These are phyloP conservation scores for Scolopax bukidnonensis DNA, from an alignment of 2,797 vertebrate genomes.

Conservation along the genomic window DNA sequence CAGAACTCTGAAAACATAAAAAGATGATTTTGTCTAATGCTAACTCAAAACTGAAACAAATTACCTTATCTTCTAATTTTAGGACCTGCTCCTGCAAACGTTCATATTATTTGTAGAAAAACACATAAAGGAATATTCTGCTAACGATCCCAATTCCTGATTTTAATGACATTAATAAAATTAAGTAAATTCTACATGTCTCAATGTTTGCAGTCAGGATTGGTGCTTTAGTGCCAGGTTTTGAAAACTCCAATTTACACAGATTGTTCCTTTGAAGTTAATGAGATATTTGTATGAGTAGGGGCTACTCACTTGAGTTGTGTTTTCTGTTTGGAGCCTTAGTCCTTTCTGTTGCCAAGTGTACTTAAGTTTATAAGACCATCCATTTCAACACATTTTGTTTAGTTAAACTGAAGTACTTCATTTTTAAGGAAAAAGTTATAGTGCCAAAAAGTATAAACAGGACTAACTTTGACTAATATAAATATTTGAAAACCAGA, in stretches of 20 bases:
- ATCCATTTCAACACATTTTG: constrained; percentile 81
- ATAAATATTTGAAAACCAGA: constrained; percentile 84
- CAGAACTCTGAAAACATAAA: background rate
- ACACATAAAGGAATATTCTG: background rate
- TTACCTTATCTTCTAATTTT: background rate
- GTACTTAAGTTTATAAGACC: constrained; percentile 78
- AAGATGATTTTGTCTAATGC: background rate
- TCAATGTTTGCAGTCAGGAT: constrained; percentile 31
- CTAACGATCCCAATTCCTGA: background rate
- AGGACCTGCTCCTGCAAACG: background rate
- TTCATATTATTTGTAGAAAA: background rate
- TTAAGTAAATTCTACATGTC: constrained; percentile 22
- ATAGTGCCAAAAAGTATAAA: constrained; percentile 83
- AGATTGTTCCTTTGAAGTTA: constrained; percentile 64
- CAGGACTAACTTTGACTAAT: constrained; percentile 79
- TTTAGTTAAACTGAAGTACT: constrained; percentile 82
- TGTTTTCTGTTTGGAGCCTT: constrained; percentile 40
- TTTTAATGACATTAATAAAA: constrained; percentile 51
- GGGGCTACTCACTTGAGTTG: constrained; percentile 41
- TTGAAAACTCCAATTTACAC: constrained; percentile 41
- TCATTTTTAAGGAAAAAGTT: constrained; percentile 80
- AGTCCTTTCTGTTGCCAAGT: constrained; percentile 70
- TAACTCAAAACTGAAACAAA: constrained; percentile 5
- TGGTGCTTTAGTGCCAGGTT: constrained; percentile 12
- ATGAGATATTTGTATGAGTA: constrained; percentile 61